phyloP scores from a whole-genome alignment of 2,888 invertebrate genomes.

The Nomada ruficornis region DNA sequence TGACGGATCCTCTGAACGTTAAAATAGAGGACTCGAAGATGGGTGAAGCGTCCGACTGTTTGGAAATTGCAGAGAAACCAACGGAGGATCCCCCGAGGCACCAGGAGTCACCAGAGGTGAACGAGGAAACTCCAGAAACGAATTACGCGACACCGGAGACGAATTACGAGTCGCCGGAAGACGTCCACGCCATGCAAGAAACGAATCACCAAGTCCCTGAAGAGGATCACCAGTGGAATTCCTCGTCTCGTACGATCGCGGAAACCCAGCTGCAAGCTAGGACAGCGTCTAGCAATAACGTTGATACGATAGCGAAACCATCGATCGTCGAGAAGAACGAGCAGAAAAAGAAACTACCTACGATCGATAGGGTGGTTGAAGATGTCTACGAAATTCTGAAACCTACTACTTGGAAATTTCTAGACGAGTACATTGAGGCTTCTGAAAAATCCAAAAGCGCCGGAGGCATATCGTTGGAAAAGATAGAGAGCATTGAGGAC shows the following conservation, averaged over 20 bases:
- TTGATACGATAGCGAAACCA: background rate
- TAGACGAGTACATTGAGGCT: constrained; percentile 51
- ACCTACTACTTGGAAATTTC: constrained; percentile 56
- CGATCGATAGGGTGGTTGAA: constrained; percentile 73
- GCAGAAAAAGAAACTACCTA: constrained; percentile 63
- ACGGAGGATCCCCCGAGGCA: constrained; percentile 9
- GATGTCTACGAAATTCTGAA: constrained; percentile 74
- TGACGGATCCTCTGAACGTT: background rate
- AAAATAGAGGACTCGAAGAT: background rate
- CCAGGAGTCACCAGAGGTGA: constrained; percentile 74
- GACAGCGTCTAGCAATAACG: background rate
- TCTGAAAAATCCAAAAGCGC: constrained; percentile 53
- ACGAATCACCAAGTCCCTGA: constrained; percentile 60
- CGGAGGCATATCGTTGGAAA: constrained; percentile 49
- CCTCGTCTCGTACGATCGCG: background rate
- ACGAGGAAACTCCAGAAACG: constrained; percentile 74
- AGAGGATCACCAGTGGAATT: constrained; percentile 35
- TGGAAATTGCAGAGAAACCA: background rate
- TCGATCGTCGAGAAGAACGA: constrained; percentile 1
- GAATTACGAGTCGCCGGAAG: constrained; percentile 73
- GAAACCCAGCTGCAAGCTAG: constrained; percentile 12
- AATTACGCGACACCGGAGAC: constrained; percentile 75
- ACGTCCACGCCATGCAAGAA: constrained; percentile 60
- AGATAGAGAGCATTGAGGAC: constrained; percentile 72
- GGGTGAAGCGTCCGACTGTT: background rate